These are phyloP conservation scores for Polia nebulosa DNA, from an alignment of 2,888 invertebrate species.

Conservation along the genomic window DNA sequence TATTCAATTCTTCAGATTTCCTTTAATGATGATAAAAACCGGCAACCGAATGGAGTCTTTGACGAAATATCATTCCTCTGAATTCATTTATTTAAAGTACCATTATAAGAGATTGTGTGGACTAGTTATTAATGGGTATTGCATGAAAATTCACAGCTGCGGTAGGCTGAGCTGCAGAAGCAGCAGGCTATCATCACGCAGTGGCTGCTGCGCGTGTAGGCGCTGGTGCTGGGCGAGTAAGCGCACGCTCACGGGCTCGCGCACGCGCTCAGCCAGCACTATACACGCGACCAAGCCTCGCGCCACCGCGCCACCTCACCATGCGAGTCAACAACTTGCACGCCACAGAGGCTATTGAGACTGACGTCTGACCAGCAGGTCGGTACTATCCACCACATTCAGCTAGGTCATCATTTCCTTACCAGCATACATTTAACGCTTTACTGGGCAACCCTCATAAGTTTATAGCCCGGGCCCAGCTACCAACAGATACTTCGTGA, in stretches of 20 bases:
- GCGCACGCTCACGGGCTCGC: constrained; percentile 61
- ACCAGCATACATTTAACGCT: constrained; percentile 61
- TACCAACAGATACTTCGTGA: too few species aligned
- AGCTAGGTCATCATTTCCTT: constrained; percentile 63
- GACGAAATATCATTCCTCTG: constrained; percentile 21
- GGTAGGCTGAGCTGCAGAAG: constrained; percentile 82
- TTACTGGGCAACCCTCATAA: constrained; percentile 56
- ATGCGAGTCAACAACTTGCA: constrained; percentile 87
- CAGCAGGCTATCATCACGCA: constrained; percentile 71
- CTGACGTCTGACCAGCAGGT: constrained; percentile 99
- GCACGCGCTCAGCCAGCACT: constrained; percentile 60
- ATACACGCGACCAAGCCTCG: constrained; percentile 67
- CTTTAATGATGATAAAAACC: constrained; percentile 46
- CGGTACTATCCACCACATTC: constrained; percentile 71
- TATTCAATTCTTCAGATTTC: background rate
- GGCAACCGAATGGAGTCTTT: constrained; percentile 40
- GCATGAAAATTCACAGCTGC: constrained; percentile 69
- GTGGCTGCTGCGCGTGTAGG: constrained; percentile 49
- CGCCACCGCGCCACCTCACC: constrained; percentile 82
- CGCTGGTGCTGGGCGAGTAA: constrained; percentile 66
- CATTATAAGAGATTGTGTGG: background rate
- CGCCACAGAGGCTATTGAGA: constrained; percentile 97
- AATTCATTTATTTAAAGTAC: background rate
- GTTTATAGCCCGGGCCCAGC: too few species aligned
- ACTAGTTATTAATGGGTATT: background rate